Evolutionary conservation across 2,113 vertebrate genomes (phyloP), one percentile per base, ranked within the genome.

Genomic region (Neogobius melanostomus): DNA sequence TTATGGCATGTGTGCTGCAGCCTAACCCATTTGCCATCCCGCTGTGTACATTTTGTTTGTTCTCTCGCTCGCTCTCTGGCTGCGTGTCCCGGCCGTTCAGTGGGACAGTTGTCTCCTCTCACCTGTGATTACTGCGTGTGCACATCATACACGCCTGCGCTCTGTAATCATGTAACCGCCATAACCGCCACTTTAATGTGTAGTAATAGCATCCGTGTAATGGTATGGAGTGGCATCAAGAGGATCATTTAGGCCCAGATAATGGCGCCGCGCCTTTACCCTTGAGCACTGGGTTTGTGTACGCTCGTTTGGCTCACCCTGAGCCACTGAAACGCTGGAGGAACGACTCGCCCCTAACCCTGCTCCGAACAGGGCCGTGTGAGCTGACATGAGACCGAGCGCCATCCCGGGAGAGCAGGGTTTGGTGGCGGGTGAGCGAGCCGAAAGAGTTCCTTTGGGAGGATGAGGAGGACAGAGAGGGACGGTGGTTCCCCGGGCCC

Each of bases 261-360:
- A 88, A 91, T 90, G 85, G 83, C 71, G 80, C 77, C 54, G 61
- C 81, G 83, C 73, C 88, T 90, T 91, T 91, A 91, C 86, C 89
- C 90, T 91, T 91, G 88, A 90, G 88, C 88, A 86, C 68, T 84
- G 77, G 71, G 82, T 87, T 87, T 87, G 77, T 81, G 80, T 82
- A 72, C 77, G 83, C 71, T 76, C 85, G 80, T 80, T 72, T 81
- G 85, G 87, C 74, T 83, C 62, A 72, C 82, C 68, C 77, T 74
- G 80, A 83, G 83, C 87, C 77, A 76, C 83, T 89, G 86, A 89
- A 91, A 86, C 77, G 83, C 83, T 78, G 84, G 82, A 87, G 84
- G 86, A 89, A 81, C 79, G 84, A 77, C 79, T 86, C 76, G 49
- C 81, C 93, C 91, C 95, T 95, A 94, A 89, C 90, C 91, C 93